Base-by-base conservation (phyloP, 2,113 vertebrate species). In the Campylomormyrus numenius region DNA sequence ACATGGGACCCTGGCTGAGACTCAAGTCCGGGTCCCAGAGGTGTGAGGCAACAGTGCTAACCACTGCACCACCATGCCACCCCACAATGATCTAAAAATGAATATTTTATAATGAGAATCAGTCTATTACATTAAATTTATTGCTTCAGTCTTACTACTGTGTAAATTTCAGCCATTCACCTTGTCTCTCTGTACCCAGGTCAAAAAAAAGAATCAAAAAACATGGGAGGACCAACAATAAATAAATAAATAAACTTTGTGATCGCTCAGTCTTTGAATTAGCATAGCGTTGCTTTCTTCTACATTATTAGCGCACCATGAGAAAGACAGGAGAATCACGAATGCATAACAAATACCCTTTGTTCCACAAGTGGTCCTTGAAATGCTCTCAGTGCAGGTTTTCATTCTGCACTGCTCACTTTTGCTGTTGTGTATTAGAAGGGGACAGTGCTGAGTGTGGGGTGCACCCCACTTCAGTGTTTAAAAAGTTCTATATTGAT, bases 61-160 rank as follows among this genome's bases (percentile, higher is more conserved):
- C 2, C 58, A 27, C 58, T 27, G 62, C 27, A 45, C 77, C 31
- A 21, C 74, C 74, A 80, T 42, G 39, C 13, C 35, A 9, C 15
- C 13, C 15, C 31, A 88, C 74, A 86, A 52, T 88, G 87, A 92
- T 89, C 92, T 90, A 88, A 91, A 77, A 90, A 93, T 90, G 70
- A 77, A 62, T 88, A 91, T 93, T 94, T 91, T 88, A 45, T 88
- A 27, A 62, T 24, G 19, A 45, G 89, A 88, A 92, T 91, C 90
- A 90, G 89, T 88, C 87, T 90, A 70, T 88, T 56, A 85, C 89
- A 90, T 91, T 92, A 92, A 90, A 89, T 91, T 93, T 91, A 89
- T 91, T 92, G 91, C 90, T 91, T 91, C 88, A 50, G 85, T 90
- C 48, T 46, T 93, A 92, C 92, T 92, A 90, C 89, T 93, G 91